Evolutionary conservation across 2,113 vertebrate genomes (phyloP).

Genomic region (Numida meleagris): DNA sequence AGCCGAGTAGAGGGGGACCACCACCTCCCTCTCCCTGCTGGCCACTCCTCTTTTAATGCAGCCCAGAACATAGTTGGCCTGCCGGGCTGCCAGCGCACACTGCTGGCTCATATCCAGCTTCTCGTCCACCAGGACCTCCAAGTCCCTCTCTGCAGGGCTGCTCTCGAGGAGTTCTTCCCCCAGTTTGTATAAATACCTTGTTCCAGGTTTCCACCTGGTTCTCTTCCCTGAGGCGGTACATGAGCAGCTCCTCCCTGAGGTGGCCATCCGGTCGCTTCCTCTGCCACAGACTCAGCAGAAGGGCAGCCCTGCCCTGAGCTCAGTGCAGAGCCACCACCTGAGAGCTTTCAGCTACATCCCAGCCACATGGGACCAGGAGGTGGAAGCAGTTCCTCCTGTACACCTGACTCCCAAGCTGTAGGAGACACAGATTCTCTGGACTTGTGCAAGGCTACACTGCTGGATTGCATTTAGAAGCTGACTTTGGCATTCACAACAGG

Average conservation of each 20-base stretch:
- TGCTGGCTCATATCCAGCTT: too few relatives aligned
- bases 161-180: too few relatives aligned
- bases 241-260: too few relatives aligned
- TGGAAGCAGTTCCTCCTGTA: neutral
- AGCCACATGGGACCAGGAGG: neutral
- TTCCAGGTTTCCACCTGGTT: neutral
- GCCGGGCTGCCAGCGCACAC: too few relatives aligned
- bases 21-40: too few relatives aligned
- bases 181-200: too few relatives aligned
- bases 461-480: neutral
- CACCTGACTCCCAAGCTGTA: accelerated
- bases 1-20: too few relatives aligned
- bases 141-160: too few relatives aligned
- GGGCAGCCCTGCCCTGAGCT: neutral
- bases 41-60: too few relatives aligned
- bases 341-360: neutral
- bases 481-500: neutral
- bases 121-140: too few relatives aligned
- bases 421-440: neutral
- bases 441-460: neutral
- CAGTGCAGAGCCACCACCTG: neutral
- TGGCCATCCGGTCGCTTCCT: neutral
- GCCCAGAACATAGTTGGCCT: too few relatives aligned
- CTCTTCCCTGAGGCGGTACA: neutral
- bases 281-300: neutral